Conservation (phyloP, 2,113 vertebrate species). For the Callospermophilus lateralis region DNA sequence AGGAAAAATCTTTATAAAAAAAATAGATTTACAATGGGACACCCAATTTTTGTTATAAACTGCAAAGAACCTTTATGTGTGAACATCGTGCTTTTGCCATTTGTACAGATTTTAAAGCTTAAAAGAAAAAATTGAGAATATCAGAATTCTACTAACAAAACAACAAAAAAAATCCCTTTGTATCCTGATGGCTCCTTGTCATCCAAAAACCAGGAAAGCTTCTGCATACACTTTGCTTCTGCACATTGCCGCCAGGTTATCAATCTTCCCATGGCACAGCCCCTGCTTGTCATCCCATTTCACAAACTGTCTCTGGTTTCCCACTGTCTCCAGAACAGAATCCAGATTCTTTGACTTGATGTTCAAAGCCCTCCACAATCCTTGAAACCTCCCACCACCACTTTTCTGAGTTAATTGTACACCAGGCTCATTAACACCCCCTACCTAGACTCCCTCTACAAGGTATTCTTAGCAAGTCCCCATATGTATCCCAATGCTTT, state of each 20-base stretch:
- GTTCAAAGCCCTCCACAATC: slow-evolving; percentile 19
- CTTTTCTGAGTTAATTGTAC: slow-evolving; percentile 15
- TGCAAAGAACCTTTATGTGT: not conserved
- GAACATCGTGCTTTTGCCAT: not conserved
- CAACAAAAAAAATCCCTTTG: not conserved
- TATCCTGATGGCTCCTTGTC: slow-evolving; percentile 30
- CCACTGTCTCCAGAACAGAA: slow-evolving; percentile 56
- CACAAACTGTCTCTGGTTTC: slow-evolving; percentile 49
- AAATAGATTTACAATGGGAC: not conserved
- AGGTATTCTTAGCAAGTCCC: slow-evolving; percentile 18
- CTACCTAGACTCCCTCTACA: not conserved
- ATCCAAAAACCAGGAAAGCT: slow-evolving; percentile 52
- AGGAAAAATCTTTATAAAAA: not conserved
- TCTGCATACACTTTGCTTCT: slow-evolving; percentile 26
- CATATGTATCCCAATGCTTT: not conserved
- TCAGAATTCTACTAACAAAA: slow-evolving; percentile 35
- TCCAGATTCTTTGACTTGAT: not conserved
- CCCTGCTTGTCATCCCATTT: slow-evolving; percentile 44
- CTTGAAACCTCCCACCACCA: not conserved
- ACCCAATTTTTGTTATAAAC: not conserved
- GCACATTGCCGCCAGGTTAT: not conserved
- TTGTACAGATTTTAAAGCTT: slow-evolving; percentile 32
- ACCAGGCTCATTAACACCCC: not conserved
- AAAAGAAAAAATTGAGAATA: not conserved
- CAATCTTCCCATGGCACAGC: not conserved